Percentiles rank a stretch among this genome's conserved stretches.
Conservation (phyloP, 1,140 invertebrate genomes). For the Rhynchophorus ferrugineus region DNA sequence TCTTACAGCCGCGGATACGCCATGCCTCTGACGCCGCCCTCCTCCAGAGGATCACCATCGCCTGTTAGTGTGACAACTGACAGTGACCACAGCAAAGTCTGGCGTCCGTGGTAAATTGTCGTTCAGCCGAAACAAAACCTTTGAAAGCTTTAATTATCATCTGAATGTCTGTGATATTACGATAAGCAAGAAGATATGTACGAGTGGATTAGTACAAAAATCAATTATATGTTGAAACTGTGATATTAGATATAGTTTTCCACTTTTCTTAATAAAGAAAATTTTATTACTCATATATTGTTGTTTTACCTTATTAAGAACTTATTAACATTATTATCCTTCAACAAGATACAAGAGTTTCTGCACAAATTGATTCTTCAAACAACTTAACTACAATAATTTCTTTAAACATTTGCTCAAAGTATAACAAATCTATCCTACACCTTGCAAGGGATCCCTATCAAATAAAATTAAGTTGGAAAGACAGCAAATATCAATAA, state of each 20-base stretch:
- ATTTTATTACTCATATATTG: background rate
- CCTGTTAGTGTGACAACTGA: conserved; percentile 16
- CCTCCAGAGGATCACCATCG: conserved; percentile 42
- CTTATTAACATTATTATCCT: too few species aligned
- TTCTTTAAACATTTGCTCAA: too few species aligned
- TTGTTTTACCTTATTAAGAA: too few species aligned
- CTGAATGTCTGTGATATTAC: conserved; percentile 1
- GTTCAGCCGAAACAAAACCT: background rate
- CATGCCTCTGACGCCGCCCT: conserved; percentile 56
- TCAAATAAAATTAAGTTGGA: too few species aligned
- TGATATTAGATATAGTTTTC: background rate
- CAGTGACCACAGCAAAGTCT: conserved; percentile 37
- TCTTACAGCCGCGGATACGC: conserved; percentile 44
- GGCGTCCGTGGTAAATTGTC: conserved; percentile 56
- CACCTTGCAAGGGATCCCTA: too few species aligned
- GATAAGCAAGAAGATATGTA: background rate
- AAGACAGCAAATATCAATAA: too few species aligned
- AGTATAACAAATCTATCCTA: too few species aligned
- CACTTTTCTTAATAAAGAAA: background rate
- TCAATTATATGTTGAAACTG: background rate
- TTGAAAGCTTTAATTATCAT: conserved; percentile 12
- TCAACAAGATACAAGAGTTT: too few species aligned
- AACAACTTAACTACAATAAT: too few species aligned
- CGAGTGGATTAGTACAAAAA: background rate
- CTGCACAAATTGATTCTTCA: too few species aligned